Base-by-base conservation (phyloP, 2,797 vertebrate species). In the Cheirogaleus major region DNA sequence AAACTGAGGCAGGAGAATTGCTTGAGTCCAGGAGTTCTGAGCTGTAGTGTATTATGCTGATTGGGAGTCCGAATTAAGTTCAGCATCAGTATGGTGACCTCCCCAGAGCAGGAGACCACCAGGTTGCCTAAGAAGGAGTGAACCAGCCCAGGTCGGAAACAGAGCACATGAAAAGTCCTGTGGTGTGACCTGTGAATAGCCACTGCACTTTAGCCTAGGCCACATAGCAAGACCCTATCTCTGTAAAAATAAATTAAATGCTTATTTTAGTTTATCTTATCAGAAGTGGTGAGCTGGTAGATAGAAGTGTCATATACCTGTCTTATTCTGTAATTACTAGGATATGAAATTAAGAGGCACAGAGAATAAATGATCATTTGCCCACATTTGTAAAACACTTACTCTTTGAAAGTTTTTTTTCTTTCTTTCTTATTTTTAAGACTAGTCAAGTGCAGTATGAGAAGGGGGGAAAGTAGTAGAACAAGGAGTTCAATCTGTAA, bases 401-500 rank as follows among this genome's bases (percentile, higher is more conserved):
- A 75, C 23, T 91, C 27, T 90, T 41, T 95, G 81, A 73, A 90
- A 90, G n/a, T 61, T 75, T 93, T 57, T 23, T 57, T 23, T 57
- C 22, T 55, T 55, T 55, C 20, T 55, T 57, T 11, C 22, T 57
- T 57, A 4, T 9, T 57, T 57, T 57, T 57, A 57, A 57, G 22
- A 57, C 55, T 23, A 57, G 22, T 23, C 3, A 23, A 57, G 8
- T 57, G 22, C 22, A 57, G 22, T 57, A 10, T 57, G 22, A 10
- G 55, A 57, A 57, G 55, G 22, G 55, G 55, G 20, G 52, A 22
- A 55, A 55, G 52, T 55, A 57, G 55, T 23, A 57, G 22, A 57
- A 57, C 55, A 57, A 25, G 20, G 55, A 55, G 23, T 57, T 57
- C 55, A 57, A 4, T 57, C 22, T 57, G 55, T 57, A 23, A 57